Base-by-base conservation (phyloP, 2,113 vertebrate genomes). In the Ciconia maguari region DNA sequence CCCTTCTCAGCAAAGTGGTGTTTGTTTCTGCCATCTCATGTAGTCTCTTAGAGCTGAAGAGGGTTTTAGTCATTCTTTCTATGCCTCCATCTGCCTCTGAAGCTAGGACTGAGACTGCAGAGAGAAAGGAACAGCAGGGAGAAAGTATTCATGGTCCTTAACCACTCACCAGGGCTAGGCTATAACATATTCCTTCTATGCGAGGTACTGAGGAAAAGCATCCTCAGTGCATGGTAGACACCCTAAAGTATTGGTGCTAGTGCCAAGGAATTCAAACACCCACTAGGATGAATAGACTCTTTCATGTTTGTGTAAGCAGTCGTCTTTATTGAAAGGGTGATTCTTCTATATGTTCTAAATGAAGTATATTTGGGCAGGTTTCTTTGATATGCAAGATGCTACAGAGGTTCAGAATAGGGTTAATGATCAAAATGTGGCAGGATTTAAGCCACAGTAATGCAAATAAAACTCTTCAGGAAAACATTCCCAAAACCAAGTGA, bases 261-360 rank as follows among this genome's bases (percentile, higher is more conserved):
- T 30, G 54, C 16, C 81, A 89, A 87, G 69, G 46, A 84, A 74
- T 81, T 91, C 34, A 87, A 94, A 74, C 46, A 49, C 15, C 17
- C 42, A n/a, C 20, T 51, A 51, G 38, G 27, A 89, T 11, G 6
- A 85, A 42, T 54, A 86, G 20, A 65, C 10, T 84, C 38, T 83
- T 86, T 94, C 54, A 60, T 46, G 20, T 25, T 29, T 90, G 9
- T 42, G 42, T 58, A 90, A 78, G 17, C 2, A 65, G 52, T 22
- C 8, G 42, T 82, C 87, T 77, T 55, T 10, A 38, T 38, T 90
- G 38, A 83, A 76, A 68, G 36, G 15, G 21, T 65, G 41, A 69
- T 68, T 96, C 87, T 93, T 91, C 65, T 90, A 5, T 60, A 48
- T 69, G 12, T 58, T 92, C 61, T 90, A 85, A 92, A 92, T 91